Percentiles rank a stretch among this genome's conserved stretches.
Conservation (phyloP, 2,888 invertebrate species). For the Metalampra italica region DNA sequence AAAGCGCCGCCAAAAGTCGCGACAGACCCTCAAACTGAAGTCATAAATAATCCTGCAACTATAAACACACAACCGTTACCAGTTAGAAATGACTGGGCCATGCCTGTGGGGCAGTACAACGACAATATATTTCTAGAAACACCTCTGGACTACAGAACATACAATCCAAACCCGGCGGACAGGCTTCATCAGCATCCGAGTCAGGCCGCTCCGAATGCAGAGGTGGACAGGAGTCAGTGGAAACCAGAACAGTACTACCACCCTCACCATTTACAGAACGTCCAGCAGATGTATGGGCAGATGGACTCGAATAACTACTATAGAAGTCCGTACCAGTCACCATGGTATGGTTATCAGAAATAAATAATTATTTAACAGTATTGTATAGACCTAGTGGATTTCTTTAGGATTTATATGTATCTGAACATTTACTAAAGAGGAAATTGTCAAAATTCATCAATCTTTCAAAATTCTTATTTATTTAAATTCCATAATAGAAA, state of each 20-base stretch:
- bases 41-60: not conserved
- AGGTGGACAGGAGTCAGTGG: slow-evolving; percentile 37
- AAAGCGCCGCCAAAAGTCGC: slow-evolving; percentile 11
- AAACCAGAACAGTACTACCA: slow-evolving; percentile 35
- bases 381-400: not conserved
- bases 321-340: slow-evolving; percentile 58
- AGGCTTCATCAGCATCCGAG: slow-evolving; percentile 14
- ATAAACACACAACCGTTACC: not conserved
- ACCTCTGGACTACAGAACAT: slow-evolving; percentile 50
- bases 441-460: too few relatives aligned
- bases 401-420: not conserved
- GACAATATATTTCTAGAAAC: slow-evolving; percentile 57
- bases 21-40: not conserved
- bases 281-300: slow-evolving; percentile 39
- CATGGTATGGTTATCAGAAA: slow-evolving; percentile 59
- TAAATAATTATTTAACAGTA: slow-evolving; percentile 31
- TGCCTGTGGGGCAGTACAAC: slow-evolving; percentile 63
- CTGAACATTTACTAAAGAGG: not conserved
- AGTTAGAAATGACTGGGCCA: not conserved
- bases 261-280: slow-evolving; percentile 22
- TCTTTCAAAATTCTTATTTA: too few relatives aligned
- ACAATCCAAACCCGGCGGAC: slow-evolving; percentile 12
- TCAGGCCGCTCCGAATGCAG: slow-evolving; percentile 8
- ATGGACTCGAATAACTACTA: slow-evolving; percentile 46
- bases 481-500: too few relatives aligned